These are phyloP conservation scores for Danionella dracula DNA, from an alignment of 2,797 vertebrate genomes.

Conservation along the genomic window DNA sequence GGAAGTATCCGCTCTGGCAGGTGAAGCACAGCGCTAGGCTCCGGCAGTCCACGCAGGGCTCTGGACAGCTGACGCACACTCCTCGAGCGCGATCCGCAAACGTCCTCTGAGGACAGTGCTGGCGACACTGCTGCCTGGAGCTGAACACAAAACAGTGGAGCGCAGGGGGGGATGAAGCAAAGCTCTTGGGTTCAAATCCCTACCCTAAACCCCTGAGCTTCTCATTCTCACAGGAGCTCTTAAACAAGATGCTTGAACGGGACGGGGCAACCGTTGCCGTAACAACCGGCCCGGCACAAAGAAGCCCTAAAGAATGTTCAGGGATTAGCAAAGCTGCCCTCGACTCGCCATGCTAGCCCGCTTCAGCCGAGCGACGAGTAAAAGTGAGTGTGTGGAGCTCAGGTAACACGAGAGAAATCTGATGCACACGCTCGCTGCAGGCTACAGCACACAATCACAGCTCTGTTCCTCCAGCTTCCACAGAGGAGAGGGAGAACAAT, in stretches of 20 bases:
- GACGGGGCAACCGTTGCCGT: conserved; percentile 32
- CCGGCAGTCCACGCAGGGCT: conserved; percentile 70
- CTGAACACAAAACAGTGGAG: conserved; percentile 51
- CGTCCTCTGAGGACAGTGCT: conserved; percentile 71
- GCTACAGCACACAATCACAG: conserved; percentile 57
- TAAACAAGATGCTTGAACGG: conserved; percentile 12
- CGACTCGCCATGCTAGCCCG: too few species aligned
- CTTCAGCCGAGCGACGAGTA: conserved; percentile 4
- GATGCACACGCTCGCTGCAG: conserved; percentile 59
- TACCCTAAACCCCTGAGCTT: too few species aligned
- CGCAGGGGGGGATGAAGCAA: too few species aligned
- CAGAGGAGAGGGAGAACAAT: neutral
- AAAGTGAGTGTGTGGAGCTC: conserved; percentile 48
- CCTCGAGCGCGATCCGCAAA: conserved; percentile 63
- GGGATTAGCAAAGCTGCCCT: conserved; percentile 17
- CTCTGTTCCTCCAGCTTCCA: conserved; percentile 52
- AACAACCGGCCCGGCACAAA: conserved; percentile 33
- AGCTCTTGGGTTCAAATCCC: too few species aligned
- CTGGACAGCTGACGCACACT: conserved; percentile 64
- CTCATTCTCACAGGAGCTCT: conserved; percentile 24
- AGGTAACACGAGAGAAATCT: conserved; percentile 64
- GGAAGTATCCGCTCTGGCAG: conserved; percentile 70
- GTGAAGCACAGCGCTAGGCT: conserved; percentile 63
- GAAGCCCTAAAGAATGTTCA: conserved; percentile 32
- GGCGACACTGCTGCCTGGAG: conserved; percentile 72